phyloP scores from a whole-genome alignment of 2,797 vertebrate species.

The Acanthurus leucopareius region DNA sequence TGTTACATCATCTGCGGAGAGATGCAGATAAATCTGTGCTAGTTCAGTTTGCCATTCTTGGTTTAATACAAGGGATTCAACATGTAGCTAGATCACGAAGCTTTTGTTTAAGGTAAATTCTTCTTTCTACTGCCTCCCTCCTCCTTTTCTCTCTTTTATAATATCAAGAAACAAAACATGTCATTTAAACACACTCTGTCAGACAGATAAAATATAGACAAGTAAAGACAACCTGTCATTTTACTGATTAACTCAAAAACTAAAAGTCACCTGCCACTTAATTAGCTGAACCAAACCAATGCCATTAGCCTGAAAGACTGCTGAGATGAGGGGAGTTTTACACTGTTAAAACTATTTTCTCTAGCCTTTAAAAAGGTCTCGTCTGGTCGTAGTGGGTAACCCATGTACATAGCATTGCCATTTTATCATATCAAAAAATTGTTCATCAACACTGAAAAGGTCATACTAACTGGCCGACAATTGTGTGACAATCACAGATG shows the following conservation, averaged over 20 bases:
- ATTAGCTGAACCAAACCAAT: too few species aligned
- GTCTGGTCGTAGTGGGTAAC: too few species aligned
- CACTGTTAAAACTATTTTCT: too few species aligned
- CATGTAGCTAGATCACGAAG: background rate
- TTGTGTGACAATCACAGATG: too few species aligned
- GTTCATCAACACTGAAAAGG: too few species aligned
- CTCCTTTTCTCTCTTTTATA: background rate
- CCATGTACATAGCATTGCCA: too few species aligned
- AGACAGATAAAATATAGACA: background rate
- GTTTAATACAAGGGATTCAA: background rate
- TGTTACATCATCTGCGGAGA: constrained; percentile 46
- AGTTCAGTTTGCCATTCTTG: background rate
- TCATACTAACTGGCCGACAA: too few species aligned
- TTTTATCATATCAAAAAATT: too few species aligned
- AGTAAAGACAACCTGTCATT: background rate
- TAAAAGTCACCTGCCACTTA: background rate
- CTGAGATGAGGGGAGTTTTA: too few species aligned
- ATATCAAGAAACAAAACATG: background rate
- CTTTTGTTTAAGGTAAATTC: background rate
- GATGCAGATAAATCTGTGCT: constrained; percentile 6
- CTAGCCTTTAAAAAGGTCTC: too few species aligned
- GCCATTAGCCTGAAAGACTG: too few species aligned
- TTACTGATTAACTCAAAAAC: background rate
- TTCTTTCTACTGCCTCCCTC: background rate
- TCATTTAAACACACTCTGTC: too few species aligned